These are phyloP conservation scores for Dryocosmus kuriphilus DNA, from an alignment of 2,888 invertebrate species.

Conservation along the genomic window DNA sequence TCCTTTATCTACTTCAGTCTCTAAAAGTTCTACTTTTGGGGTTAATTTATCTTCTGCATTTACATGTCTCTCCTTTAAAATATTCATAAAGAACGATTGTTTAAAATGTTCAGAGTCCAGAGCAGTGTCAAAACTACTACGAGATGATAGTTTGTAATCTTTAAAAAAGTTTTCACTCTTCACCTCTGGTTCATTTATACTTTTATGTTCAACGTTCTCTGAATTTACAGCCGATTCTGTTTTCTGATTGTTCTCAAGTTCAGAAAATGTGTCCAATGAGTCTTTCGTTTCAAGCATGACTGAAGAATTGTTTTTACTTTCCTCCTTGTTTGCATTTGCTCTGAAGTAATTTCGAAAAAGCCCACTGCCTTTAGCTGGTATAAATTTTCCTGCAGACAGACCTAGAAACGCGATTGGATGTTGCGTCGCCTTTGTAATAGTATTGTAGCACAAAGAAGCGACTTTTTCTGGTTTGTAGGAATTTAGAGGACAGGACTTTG, in stretches of 20 bases:
- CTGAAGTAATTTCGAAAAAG: slow-evolving; percentile 71
- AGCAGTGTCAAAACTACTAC: slow-evolving; percentile 18
- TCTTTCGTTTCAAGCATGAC: not conserved
- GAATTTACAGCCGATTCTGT: not conserved
- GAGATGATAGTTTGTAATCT: not conserved
- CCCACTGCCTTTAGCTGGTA: slow-evolving; percentile 66
- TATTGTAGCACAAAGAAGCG: slow-evolving; percentile 82
- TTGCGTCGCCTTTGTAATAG: slow-evolving; percentile 82
- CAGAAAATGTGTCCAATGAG: not conserved
- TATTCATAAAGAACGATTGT: slow-evolving; percentile 72
- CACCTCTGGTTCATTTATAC: slow-evolving; percentile 33
- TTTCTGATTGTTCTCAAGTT: not conserved
- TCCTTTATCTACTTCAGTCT: not conserved
- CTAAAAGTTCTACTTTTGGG: not conserved
- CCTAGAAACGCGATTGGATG: slow-evolving; percentile 79
- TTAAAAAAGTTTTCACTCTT: slow-evolving; percentile 18
- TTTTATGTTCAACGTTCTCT: not conserved
- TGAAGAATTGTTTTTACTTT: slow-evolving; percentile 9
- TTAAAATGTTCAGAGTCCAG: slow-evolving; percentile 64
- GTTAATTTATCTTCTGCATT: not conserved
- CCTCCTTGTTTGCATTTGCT: slow-evolving; percentile 52
- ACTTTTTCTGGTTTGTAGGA: slow-evolving; percentile 85
- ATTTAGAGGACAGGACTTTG: slow-evolving; percentile 82
- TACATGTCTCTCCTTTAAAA: slow-evolving; percentile 61
- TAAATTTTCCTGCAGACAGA: slow-evolving; percentile 79